Conservation (phyloP, 1,140 invertebrate genomes). For the Contarinia nasturtii region DNA sequence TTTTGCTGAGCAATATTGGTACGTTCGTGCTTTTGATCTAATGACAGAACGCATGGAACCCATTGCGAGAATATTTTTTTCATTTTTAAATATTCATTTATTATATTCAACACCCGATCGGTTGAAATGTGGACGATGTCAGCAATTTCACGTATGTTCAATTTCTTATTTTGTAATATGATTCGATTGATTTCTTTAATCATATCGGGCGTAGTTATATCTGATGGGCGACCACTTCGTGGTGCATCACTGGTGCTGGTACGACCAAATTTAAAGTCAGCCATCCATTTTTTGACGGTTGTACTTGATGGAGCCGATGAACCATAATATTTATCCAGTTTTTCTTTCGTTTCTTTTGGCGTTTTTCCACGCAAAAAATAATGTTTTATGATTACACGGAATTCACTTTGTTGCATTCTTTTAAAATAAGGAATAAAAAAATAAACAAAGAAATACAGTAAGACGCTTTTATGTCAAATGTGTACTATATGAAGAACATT, state of each 20-base stretch:
- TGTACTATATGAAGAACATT: too few relatives aligned
- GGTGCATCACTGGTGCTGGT: constrained; percentile 13
- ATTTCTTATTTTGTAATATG: constrained; percentile 12
- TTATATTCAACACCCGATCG: not conserved
- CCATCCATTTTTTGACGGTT: constrained; percentile 14
- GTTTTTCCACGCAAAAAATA: not conserved
- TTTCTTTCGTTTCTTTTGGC: not conserved
- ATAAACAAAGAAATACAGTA: too few relatives aligned
- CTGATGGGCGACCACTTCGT: constrained; percentile 8
- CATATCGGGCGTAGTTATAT: constrained; percentile 6
- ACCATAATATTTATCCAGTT: not conserved
- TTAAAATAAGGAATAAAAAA: too few relatives aligned
- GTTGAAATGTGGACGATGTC: not conserved
- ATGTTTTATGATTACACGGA: not conserved
- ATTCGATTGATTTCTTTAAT: constrained; percentile 10
- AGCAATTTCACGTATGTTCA: constrained; percentile 4
- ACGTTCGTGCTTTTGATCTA: constrained; percentile 12
- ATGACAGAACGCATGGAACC: constrained; percentile 15
- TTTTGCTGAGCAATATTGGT: not conserved
- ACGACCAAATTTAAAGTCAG: constrained; percentile 15
- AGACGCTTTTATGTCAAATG: too few relatives aligned
- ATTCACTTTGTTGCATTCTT: not conserved
- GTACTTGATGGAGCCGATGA: constrained; percentile 12
- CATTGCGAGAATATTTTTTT: constrained; percentile 12
- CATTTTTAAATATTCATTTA: constrained; percentile 10